Percentiles rank a stretch among this genome's conserved stretches.
These are phyloP conservation scores for Calameuta idolon DNA, from an alignment of 2,888 invertebrate species.

Conservation along the genomic window DNA sequence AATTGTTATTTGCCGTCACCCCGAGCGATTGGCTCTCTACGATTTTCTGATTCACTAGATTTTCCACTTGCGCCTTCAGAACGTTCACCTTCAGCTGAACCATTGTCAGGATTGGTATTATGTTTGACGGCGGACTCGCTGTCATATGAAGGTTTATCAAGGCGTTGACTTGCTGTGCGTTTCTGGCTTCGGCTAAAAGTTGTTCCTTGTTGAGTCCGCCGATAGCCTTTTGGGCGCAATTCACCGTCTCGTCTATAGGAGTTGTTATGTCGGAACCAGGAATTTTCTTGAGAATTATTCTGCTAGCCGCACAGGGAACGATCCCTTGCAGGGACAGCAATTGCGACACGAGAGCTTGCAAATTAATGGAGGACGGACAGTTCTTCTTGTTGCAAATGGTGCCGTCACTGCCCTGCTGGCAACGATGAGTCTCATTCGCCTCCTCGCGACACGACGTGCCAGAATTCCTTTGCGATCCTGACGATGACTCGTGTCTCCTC, in stretches of 20 bases:
- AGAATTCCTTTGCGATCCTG: not conserved
- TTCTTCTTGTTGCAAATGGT: constrained; percentile 50
- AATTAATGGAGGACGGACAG: constrained; percentile 54
- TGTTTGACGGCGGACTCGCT: constrained; percentile 44
- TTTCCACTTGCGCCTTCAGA: constrained; percentile 54
- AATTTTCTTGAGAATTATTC: constrained; percentile 53
- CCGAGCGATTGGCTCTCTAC: constrained; percentile 52
- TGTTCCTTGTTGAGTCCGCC: constrained; percentile 50
- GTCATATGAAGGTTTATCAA: constrained; percentile 60
- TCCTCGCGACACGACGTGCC: constrained; percentile 20
- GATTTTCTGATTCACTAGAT: constrained; percentile 45
- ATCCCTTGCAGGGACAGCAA: constrained; percentile 56
- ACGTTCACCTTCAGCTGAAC: constrained; percentile 58
- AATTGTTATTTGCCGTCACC: constrained; percentile 28
- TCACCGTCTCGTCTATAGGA: constrained; percentile 54
- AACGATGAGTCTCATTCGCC: constrained; percentile 35
- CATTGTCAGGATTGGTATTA: constrained; percentile 56
- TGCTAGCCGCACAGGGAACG: constrained; percentile 53
- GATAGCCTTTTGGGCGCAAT: constrained; percentile 48
- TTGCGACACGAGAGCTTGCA: constrained; percentile 60
- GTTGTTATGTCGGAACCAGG: constrained; percentile 53
- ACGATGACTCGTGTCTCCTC: not conserved
- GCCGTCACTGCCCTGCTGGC: constrained; percentile 38
- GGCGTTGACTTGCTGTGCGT: constrained; percentile 54
- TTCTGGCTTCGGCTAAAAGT: constrained; percentile 51